Evolutionary conservation across 2,888 invertebrate species (phyloP), one percentile per base, ranked within the genome.

Genomic region (Agriopis aurantiaria): DNA sequence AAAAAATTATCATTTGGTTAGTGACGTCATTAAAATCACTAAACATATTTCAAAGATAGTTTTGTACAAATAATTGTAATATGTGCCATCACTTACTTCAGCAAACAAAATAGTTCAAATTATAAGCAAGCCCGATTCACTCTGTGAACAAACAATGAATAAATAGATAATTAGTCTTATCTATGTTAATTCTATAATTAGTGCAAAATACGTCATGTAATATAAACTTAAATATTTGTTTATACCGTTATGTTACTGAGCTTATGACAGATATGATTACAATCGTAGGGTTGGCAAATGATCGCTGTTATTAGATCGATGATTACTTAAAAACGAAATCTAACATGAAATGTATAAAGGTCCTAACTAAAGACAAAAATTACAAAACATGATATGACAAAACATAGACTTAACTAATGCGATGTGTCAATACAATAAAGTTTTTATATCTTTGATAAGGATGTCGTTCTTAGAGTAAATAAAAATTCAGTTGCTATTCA

Each of bases 131-230:
- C 41, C 14, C 41, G 60, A n/a, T 14, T 41, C 23, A 33, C 53
- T 55, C 53, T 8, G 10, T 46, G n/a, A 0, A 56, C 48, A 63
- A 63, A 48, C 41, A 53, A 55, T n/a, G 43, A 33, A 12, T 40
- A 55, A 8, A 8, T n/a, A 40, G 40, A 55, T 55, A 55, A 55
- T 48, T 46, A 33, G 12, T 10, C 0, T 12, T 46, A 33, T 49
- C 43, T 49, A 65, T 65, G 51, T 57, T 6, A 23, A 56, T 58
- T 58, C 58, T 64, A 64, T 64, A 48, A 40, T 49, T 48, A 64
- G 11, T 40, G 33, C 10, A 33, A 46, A 40, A 49, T 56, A 56
- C 40, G 40, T 48, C 56, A 41, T 57, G 10, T 65, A 49, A 65
- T 49, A 14, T 12, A 33, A 33, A 49, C 49, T 48, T 43, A 57